Percentiles rank a stretch among this genome's conserved stretches.
Conservation (phyloP, 1,140 invertebrate species). For the Drosophila bifasciata region DNA sequence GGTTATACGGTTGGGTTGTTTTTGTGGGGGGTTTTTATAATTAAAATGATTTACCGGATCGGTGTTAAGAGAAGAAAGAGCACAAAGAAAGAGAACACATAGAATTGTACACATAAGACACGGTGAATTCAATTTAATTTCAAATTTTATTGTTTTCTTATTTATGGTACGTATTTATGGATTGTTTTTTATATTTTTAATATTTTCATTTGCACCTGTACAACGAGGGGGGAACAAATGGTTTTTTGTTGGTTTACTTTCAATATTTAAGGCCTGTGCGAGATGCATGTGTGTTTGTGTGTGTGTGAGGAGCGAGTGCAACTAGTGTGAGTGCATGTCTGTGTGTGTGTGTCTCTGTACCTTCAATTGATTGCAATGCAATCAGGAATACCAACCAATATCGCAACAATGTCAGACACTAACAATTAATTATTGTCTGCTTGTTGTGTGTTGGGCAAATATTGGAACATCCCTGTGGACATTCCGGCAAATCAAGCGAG, state of each 20-base stretch:
- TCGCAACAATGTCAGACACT: too few relatives aligned
- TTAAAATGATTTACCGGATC: conserved; percentile 57
- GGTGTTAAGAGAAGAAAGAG: conserved; percentile 64
- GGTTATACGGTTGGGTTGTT: not conserved
- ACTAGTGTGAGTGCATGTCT: too few relatives aligned
- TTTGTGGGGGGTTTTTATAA: conserved; percentile 33
- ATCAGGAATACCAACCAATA: too few relatives aligned
- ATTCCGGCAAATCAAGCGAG: conserved; percentile 26
- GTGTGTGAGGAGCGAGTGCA: too few relatives aligned
- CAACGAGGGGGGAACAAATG: too few relatives aligned
- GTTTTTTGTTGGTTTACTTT: too few relatives aligned
- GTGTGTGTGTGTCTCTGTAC: too few relatives aligned
- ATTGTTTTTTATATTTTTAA: too few relatives aligned
- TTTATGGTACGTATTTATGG: conserved; percentile 23
- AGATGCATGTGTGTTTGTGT: too few relatives aligned
- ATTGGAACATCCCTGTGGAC: conserved; percentile 33
- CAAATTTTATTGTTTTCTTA: conserved; percentile 35
- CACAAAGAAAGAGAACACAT: conserved; percentile 76
- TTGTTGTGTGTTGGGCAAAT: conserved; percentile 44
- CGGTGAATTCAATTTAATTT: conserved; percentile 52
- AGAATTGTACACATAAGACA: conserved; percentile 69
- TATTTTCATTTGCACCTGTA: too few relatives aligned
- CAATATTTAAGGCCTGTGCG: too few relatives aligned
- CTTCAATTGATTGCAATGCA: not conserved
- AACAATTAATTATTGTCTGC: conserved; percentile 34